Base-by-base conservation (phyloP, 2,888 invertebrate species). In the Charanyca ferruginea region DNA sequence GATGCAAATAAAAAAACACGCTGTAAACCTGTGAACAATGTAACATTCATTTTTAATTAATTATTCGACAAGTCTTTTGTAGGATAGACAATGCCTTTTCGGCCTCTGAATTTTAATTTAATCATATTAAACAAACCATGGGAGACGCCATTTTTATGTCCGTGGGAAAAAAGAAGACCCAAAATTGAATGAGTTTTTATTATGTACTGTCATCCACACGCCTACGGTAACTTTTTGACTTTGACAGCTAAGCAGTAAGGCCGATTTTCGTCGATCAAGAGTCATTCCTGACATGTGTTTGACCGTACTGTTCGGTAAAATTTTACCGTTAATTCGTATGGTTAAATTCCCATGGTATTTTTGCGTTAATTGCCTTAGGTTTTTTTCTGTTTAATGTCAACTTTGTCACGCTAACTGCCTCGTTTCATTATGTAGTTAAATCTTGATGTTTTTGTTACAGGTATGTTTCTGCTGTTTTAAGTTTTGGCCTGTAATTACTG, bases 371-470 rank as follows among this genome's bases (percentile, higher is more conserved):
- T 44, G 58, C 58, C 38, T 48, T 25, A 45, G 32, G 32, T 32
- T 25, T n/a, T 67, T 66, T 53, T 4, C 13, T 38, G 23, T 73
- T 53, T n/a, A n/a, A n/a, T 58, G 41, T 62, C 59, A 38, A 22
- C 20, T 22, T 1, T 35, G 75, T 44, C 79, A 79, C 79, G 75
- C 53, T 9, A 61, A 54, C 42, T 47, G 75, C 58, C 68, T 18
- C n/a, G 54, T 28, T 58, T 54, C 20, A 47, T 58, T 54, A 49
- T 54, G 23, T 42, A 7, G 55, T 73, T 58, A 6, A 45, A 67
- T 51, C 8, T 62, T 51, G 2, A 28, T 52, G 35, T 59, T 61
- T 62, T 59, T 79, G 69, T 75, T 79, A 20, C 74, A 75, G 74
- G 74, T 75, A 75, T 60, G 74, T 75, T 47, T n/a, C 23, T 47